phyloP scores from a whole-genome alignment of 2,113 vertebrate genomes.

The Hypanus sabinus region DNA sequence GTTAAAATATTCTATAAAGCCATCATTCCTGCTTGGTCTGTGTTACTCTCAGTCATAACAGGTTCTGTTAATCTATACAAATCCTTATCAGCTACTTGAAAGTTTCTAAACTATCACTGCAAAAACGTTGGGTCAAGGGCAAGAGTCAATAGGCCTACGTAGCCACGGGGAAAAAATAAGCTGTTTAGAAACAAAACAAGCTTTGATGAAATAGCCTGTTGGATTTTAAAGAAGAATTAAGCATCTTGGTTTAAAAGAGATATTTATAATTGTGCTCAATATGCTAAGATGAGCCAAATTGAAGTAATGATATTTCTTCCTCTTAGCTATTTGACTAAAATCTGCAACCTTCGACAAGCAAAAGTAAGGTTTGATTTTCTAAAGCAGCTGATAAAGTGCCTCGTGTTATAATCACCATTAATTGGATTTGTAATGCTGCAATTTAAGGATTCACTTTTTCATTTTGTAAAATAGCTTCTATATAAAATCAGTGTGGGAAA shows the following conservation, averaged over 20 bases:
- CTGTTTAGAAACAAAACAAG: slow-evolving; percentile 14
- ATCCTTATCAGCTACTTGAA: slow-evolving; percentile 36
- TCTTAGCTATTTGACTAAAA: background rate
- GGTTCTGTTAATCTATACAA: slow-evolving; percentile 31
- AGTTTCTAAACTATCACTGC: slow-evolving; percentile 34
- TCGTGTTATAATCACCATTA: background rate
- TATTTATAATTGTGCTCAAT: background rate
- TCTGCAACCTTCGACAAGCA: background rate
- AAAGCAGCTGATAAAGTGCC: slow-evolving; percentile 4
- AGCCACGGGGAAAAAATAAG: background rate
- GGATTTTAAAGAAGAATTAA: slow-evolving; percentile 24
- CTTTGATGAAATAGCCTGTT: slow-evolving; percentile 11
- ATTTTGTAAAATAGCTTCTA: background rate
- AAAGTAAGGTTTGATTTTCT: background rate
- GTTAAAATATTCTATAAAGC: slow-evolving; percentile 19
- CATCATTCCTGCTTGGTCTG: background rate
- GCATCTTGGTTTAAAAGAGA: background rate
- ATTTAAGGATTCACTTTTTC: background rate
- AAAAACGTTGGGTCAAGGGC: slow-evolving; percentile 32
- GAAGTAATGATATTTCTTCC: background rate
- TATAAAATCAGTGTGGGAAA: background rate
- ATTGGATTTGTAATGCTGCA: background rate
- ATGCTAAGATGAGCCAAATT: background rate
- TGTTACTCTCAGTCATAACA: slow-evolving; percentile 26
- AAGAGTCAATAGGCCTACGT: slow-evolving; percentile 32